These are phyloP conservation scores for Trogon surrucura DNA, from an alignment of 2,113 vertebrate species.

Conservation along the genomic window DNA sequence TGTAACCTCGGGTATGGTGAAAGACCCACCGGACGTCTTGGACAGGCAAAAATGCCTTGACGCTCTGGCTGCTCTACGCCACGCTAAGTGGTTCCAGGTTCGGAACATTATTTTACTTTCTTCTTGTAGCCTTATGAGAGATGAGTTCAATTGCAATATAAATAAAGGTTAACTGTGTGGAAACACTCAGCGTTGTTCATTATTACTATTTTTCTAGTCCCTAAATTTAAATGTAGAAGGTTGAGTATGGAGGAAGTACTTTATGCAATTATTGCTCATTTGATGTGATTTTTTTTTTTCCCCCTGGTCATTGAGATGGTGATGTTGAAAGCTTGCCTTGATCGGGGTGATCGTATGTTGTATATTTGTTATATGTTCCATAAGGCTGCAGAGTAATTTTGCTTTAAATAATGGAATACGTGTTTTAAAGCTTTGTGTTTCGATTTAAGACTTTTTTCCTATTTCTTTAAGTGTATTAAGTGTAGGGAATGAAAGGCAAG, in stretches of 20 bases:
- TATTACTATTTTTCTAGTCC: slow-evolving; percentile 76
- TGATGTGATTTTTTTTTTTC: slow-evolving; percentile 72
- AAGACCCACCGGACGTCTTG: slow-evolving; percentile 99
- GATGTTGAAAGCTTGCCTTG: slow-evolving; percentile 74
- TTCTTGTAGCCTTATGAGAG: slow-evolving; percentile 99
- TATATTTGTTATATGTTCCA: slow-evolving; percentile 89
- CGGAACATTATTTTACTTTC: slow-evolving; percentile 99
- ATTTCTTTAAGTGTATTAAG: slow-evolving; percentile 79
- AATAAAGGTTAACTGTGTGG: slow-evolving; percentile 77
- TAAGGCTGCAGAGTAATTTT: slow-evolving; percentile 99
- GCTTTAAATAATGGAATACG: slow-evolving; percentile 86
- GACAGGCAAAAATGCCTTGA: slow-evolving; percentile 99
- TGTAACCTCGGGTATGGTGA: slow-evolving; percentile 99
- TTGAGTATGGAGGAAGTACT: slow-evolving; percentile 72
- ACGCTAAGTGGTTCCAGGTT: slow-evolving; percentile 99
- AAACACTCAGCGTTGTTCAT: slow-evolving; percentile 87
- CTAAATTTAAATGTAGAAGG: slow-evolving; percentile 72
- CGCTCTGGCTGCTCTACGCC: slow-evolving; percentile 99
- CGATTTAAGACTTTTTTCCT: slow-evolving; percentile 83
- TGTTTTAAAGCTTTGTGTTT: slow-evolving; percentile 93
- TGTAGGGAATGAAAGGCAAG: too few relatives aligned
- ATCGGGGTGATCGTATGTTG: slow-evolving; percentile 74
- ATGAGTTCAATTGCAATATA: slow-evolving; percentile 79
- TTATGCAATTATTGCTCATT: slow-evolving; percentile 75
- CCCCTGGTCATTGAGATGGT: slow-evolving; percentile 68